These are phyloP conservation scores for Leiothrix lutea DNA, from an alignment of 2,113 vertebrate genomes.

Conservation along the genomic window DNA sequence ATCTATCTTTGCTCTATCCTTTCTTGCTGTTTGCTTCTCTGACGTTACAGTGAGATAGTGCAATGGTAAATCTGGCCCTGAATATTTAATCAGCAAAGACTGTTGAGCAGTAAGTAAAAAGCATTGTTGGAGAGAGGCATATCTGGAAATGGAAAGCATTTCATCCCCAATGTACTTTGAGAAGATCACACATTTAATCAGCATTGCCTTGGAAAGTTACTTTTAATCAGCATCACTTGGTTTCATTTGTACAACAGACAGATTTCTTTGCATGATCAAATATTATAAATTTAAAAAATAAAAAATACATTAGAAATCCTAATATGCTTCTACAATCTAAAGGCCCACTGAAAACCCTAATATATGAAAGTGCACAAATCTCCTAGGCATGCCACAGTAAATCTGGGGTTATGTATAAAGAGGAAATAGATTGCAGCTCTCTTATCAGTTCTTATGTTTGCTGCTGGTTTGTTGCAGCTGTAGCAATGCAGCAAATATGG, in stretches of 20 bases:
- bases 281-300: neutral
- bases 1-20: neutral
- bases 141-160: neutral
- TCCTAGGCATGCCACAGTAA: neutral
- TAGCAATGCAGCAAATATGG: conserved; percentile 21
- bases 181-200: neutral
- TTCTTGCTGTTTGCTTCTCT: neutral
- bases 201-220: neutral
- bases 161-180: neutral
- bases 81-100: neutral
- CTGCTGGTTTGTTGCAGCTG: neutral
- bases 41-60: neutral
- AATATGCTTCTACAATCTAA: neutral
- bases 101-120: neutral
- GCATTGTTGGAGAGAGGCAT: neutral
- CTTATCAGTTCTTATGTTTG: neutral
- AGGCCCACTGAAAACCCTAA: neutral
- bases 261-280: neutral
- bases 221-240: neutral
- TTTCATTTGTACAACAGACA: neutral
- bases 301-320: neutral
- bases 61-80: neutral
- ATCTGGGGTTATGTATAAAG: neutral
- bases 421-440: conserved; percentile 7
- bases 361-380: neutral